Evolutionary conservation across 37 sponge, comb jelly and placozoan species (phyloP).

Genomic region (Tethya wilhelma): DNA sequence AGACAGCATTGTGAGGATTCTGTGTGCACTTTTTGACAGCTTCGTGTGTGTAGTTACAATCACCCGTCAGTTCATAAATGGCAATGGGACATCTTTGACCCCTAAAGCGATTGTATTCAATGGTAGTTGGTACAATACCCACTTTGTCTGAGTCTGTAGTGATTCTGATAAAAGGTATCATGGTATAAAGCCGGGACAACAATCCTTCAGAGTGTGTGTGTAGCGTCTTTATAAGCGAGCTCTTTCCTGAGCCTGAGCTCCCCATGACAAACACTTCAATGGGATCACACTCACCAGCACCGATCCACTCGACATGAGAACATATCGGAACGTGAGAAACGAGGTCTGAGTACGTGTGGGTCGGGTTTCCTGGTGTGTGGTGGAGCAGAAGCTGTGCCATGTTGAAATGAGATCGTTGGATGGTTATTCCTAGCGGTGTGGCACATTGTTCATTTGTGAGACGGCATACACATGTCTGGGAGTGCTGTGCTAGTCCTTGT

Average conservation of each 20-base stretch:
- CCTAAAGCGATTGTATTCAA: background rate
- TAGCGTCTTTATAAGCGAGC: conserved; percentile 35
- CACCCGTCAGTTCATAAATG: conserved; percentile 21
- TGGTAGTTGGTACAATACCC: conserved; percentile 17
- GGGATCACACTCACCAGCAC: background rate
- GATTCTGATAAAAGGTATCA: background rate
- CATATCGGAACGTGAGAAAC: background rate
- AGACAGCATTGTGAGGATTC: conserved; percentile 27
- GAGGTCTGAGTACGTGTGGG: background rate
- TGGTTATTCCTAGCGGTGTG: conserved; percentile 13
- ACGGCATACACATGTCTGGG: background rate
- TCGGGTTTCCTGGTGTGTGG: conserved; percentile 3
- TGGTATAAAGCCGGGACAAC: background rate
- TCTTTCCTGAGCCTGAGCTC: conserved; percentile 32
- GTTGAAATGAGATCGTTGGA: background rate
- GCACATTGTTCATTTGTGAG: background rate
- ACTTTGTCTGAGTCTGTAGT: background rate
- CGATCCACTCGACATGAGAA: background rate
- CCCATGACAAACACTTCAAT: conserved; percentile 40
- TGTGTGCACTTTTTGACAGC: conserved; percentile 22
- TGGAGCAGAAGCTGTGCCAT: conserved; percentile 1
- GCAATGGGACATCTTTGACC: conserved; percentile 13
- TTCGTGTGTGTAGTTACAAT: conserved; percentile 38
- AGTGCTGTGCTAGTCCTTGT: background rate
- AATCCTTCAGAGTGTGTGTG: background rate